Conservation (phyloP, 2,888 invertebrate genomes). For the Trissolcus japonicus region DNA sequence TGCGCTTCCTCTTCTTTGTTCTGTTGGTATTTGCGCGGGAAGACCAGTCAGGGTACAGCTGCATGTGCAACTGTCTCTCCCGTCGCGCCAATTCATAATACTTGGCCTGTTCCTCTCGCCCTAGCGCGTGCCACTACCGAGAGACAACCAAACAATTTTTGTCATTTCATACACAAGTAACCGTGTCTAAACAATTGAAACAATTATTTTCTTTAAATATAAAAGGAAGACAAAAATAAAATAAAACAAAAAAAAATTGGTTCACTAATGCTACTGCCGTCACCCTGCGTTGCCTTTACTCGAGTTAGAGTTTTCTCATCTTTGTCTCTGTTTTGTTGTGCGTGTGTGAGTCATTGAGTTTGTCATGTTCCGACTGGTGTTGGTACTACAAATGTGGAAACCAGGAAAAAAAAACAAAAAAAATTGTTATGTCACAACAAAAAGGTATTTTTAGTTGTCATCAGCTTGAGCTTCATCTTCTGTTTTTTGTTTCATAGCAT, state of each 20-base stretch:
- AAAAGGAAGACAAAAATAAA: constrained; percentile 32
- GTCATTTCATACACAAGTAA: constrained; percentile 64
- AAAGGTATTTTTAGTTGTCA: constrained; percentile 3
- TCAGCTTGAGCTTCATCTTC: constrained; percentile 32
- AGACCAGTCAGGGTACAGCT: constrained; percentile 99
- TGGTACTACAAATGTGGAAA: constrained; percentile 9
- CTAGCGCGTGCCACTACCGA: constrained; percentile 98
- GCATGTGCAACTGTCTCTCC: constrained; percentile 99
- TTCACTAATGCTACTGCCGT: constrained; percentile 73
- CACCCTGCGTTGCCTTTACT: constrained; percentile 70
- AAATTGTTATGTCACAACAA: constrained; percentile 24
- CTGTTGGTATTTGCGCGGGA: constrained; percentile 99
- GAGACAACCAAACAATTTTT: constrained; percentile 75
- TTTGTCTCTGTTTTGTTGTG: constrained; percentile 1
- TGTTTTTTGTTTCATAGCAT: constrained; percentile 61
- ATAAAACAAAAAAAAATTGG: constrained; percentile 11
- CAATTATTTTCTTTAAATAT: constrained; percentile 44
- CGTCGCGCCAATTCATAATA: constrained; percentile 99
- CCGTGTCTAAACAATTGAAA: constrained; percentile 66
- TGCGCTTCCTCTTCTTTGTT: constrained; percentile 99
- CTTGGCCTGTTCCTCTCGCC: constrained; percentile 99
- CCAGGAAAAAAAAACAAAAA: constrained; percentile 26
- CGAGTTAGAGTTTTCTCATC: constrained; percentile 57
- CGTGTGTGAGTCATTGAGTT: constrained; percentile 13
- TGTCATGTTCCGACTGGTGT: constrained; percentile 2